A percentile compares a stretch with the other conserved stretches of the same genome.
These are phyloP conservation scores for Centropus bengalensis DNA, from an alignment of 2,113 vertebrate genomes.

Conservation along the genomic window DNA sequence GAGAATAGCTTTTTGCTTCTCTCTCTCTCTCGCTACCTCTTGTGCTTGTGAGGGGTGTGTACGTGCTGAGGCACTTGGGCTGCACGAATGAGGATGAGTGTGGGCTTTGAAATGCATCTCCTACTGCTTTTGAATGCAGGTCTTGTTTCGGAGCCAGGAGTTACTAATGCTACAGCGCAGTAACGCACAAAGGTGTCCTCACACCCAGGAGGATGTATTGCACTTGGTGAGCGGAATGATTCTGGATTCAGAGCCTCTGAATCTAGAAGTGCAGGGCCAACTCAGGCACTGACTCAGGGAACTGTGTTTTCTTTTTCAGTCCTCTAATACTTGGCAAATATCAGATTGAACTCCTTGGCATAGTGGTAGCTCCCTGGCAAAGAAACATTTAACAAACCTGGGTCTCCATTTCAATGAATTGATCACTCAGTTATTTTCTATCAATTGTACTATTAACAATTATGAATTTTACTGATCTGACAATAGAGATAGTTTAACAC, in stretches of 20 bases:
- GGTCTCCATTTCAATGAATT: not conserved
- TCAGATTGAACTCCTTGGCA: not conserved
- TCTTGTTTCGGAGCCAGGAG: not conserved
- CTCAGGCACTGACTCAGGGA: not conserved
- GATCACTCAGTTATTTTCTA: not conserved
- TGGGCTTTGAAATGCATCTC: not conserved
- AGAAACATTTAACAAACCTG: not conserved
- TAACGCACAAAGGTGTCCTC: not conserved
- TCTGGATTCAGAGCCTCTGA: not conserved
- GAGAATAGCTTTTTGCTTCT: not conserved
- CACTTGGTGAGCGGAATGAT: not conserved
- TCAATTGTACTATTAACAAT: not conserved
- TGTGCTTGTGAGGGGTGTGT: not conserved
- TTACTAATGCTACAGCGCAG: not conserved
- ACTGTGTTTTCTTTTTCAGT: not conserved
- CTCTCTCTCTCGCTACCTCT: not conserved
- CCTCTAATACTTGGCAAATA: not conserved
- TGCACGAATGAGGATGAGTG: not conserved
- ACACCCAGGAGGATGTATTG: rapidly evolving
- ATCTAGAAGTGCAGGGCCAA: not conserved
- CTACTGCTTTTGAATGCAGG: not conserved
- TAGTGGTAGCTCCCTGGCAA: not conserved
- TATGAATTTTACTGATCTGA: not conserved
- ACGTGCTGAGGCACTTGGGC: not conserved
- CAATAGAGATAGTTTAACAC: not conserved